phyloP scores from a whole-genome alignment of 2,888 invertebrate species.

The Julus scandinavius region DNA sequence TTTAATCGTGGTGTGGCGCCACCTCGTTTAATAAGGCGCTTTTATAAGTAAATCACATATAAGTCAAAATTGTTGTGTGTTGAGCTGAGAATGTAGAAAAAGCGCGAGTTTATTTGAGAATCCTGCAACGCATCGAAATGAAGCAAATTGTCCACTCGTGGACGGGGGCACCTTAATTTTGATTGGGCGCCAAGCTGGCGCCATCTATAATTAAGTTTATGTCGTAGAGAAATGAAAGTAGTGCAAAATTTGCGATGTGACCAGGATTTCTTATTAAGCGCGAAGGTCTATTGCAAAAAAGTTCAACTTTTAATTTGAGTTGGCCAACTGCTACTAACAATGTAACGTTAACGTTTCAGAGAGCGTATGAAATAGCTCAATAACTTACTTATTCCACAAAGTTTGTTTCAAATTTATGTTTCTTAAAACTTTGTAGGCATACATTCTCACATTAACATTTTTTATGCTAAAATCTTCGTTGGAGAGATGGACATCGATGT shows the following conservation, averaged over 20 bases:
- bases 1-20: conserved; percentile 36
- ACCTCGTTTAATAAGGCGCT: conserved; percentile 31
- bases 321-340: neutral
- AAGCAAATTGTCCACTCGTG: conserved; percentile 39
- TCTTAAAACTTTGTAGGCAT: too few relatives aligned
- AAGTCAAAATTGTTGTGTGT: conserved; percentile 37
- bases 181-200: conserved; percentile 45
- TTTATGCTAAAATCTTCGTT: too few relatives aligned
- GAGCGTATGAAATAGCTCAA: neutral
- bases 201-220: conserved; percentile 45
- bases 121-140: conserved; percentile 43
- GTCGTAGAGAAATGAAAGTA: conserved; percentile 5
- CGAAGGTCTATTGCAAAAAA: neutral
- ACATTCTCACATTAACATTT: too few relatives aligned
- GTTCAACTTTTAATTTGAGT: conserved; percentile 38
- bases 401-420: too few relatives aligned
- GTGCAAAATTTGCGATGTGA: conserved; percentile 44
- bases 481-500: too few relatives aligned
- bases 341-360: neutral
- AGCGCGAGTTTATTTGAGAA: conserved; percentile 26
- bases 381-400: neutral
- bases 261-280: conserved; percentile 17
- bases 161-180: conserved; percentile 45
- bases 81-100: conserved; percentile 26
- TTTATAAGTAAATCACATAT: conserved; percentile 45